Conservation (phyloP, 2,888 invertebrate genomes). For the Archips crataeganus region DNA sequence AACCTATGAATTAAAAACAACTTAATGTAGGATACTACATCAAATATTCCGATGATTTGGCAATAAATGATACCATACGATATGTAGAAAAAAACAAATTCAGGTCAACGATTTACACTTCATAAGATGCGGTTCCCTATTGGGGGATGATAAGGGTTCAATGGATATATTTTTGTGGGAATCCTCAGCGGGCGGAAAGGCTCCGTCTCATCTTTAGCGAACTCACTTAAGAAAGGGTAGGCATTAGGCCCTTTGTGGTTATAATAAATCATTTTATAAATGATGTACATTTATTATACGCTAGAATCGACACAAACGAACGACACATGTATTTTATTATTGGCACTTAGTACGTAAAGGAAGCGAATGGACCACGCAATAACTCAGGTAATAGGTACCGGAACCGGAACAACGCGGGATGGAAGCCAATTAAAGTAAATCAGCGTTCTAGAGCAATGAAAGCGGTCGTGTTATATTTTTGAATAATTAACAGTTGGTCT, state of each 20-base stretch:
- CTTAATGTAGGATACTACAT: not conserved
- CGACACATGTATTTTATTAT: not conserved
- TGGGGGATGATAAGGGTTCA: slow-evolving; percentile 38
- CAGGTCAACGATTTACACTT: slow-evolving; percentile 29
- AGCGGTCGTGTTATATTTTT: too few relatives aligned
- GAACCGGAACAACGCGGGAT: not conserved
- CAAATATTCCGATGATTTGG: not conserved
- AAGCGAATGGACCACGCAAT: not conserved
- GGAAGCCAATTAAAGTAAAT: too few relatives aligned
- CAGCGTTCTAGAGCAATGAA: too few relatives aligned
- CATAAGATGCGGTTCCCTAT: slow-evolving; percentile 30
- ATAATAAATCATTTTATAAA: slow-evolving; percentile 34
- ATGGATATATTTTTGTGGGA: slow-evolving; percentile 30
- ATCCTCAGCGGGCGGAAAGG: slow-evolving; percentile 21
- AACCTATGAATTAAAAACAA: not conserved
- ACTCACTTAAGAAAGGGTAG: slow-evolving; percentile 33
- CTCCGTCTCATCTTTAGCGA: slow-evolving; percentile 28
- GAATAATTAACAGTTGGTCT: too few relatives aligned
- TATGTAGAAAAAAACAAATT: slow-evolving; percentile 21
- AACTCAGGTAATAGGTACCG: not conserved
- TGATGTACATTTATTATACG: slow-evolving; percentile 9
- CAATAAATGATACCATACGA: not conserved
- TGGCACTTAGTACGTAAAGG: not conserved
- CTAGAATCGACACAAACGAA: slow-evolving; percentile 7
- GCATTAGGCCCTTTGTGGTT: slow-evolving; percentile 31